Percentiles rank a stretch among this genome's conserved stretches.
phyloP scores from a whole-genome alignment of 2,113 vertebrate genomes.

The Oncorhynchus keta region DNA sequence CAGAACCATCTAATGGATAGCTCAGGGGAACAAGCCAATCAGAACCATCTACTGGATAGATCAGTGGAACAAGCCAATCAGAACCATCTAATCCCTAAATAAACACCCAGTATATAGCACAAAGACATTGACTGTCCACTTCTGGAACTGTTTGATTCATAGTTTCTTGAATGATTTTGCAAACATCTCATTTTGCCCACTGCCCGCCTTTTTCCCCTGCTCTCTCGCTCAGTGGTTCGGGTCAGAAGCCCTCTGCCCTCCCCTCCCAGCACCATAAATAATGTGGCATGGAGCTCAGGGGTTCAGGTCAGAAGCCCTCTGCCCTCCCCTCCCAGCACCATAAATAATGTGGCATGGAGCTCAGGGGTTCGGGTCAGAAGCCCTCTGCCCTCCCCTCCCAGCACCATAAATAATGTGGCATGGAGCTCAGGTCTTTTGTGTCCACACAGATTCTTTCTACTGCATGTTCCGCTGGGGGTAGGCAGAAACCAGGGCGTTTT shows the following conservation, averaged over 20 bases:
- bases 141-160: background rate
- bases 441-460: conserved; percentile 84
- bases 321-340: conserved; percentile 66
- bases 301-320: background rate
- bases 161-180: conserved; percentile 8
- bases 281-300: conserved; percentile 58
- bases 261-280: conserved; percentile 75
- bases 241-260: conserved; percentile 19
- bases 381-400: conserved; percentile 48
- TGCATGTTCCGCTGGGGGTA: conserved; percentile 75
- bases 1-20: too few relatives aligned
- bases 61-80: too few relatives aligned
- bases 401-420: conserved; percentile 77
- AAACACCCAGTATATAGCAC: background rate
- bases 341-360: conserved; percentile 71
- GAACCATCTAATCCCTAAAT: background rate
- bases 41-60: too few relatives aligned
- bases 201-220: background rate
- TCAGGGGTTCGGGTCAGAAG: background rate
- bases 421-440: conserved; percentile 69
- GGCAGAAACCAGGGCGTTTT: conserved; percentile 94
- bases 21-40: too few relatives aligned
- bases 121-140: background rate
- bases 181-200: background rate
- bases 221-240: conserved; percentile 30